These are phyloP conservation scores for Hystrix brachyura DNA, from an alignment of 2,113 vertebrate genomes.

Conservation along the genomic window DNA sequence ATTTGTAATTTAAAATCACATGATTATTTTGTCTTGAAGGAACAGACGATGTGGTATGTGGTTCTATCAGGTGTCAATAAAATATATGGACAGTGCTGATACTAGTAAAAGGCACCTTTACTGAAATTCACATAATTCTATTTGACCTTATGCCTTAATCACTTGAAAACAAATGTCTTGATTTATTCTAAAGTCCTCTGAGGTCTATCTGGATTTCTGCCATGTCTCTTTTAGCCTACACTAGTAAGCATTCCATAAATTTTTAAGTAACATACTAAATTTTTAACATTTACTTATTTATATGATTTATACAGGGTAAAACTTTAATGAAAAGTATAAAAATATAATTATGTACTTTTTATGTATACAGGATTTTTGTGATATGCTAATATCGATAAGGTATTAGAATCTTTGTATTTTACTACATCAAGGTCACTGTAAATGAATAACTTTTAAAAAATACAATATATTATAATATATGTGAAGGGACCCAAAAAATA, in stretches of 20 bases:
- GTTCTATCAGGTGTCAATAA: background rate
- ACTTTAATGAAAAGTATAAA: background rate
- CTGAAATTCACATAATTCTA: background rate
- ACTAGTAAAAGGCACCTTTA: background rate
- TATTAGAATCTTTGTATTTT: constrained; percentile 26
- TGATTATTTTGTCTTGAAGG: background rate
- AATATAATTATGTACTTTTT: background rate
- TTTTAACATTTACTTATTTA: background rate
- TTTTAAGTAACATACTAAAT: background rate
- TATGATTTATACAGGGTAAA: background rate
- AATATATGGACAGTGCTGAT: background rate
- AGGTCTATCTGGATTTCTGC: background rate
- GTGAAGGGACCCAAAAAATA: background rate
- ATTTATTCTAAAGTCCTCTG: background rate
- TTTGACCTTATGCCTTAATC: background rate
- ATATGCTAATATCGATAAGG: background rate
- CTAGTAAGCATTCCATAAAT: background rate
- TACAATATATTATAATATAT: background rate
- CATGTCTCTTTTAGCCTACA: background rate
- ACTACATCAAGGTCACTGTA: background rate
- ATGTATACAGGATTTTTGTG: background rate
- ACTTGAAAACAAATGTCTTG: background rate
- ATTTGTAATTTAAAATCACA: constrained; percentile 25
- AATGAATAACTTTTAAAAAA: background rate
- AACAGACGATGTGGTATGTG: background rate